Evolutionary conservation across 1,140 invertebrate genomes (phyloP).

Genomic region (Drosophila tsacasi): DNA sequence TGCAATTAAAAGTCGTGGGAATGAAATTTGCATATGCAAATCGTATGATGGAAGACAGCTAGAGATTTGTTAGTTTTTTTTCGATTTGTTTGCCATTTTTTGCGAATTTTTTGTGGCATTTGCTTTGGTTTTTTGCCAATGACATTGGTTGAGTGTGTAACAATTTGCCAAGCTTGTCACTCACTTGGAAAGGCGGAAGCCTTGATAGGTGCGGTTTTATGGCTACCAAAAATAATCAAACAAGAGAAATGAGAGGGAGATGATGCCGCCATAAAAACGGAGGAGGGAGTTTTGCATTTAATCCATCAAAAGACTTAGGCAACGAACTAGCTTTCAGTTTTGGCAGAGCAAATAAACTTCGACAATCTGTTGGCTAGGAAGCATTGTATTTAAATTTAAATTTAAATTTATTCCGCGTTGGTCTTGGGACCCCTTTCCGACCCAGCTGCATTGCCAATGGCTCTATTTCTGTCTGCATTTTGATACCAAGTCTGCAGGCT

Average conservation of each 20-base stretch:
- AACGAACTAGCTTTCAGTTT: conserved; percentile 54
- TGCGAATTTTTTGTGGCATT: conserved; percentile 14
- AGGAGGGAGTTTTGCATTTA: conserved; percentile 17
- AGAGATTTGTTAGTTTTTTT: conserved; percentile 43
- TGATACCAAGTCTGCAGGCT: conserved; percentile 44
- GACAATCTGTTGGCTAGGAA: conserved; percentile 55
- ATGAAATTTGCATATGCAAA: conserved; percentile 78
- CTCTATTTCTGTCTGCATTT: conserved; percentile 62
- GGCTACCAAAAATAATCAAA: conserved; percentile 10
- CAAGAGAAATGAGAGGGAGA: conserved; percentile 22
- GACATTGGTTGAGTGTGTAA: conserved; percentile 64
- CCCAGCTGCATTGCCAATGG: conserved; percentile 55
- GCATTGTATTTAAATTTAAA: conserved; percentile 73
- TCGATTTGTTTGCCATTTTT: conserved; percentile 2
- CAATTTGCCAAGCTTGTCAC: conserved; percentile 49
- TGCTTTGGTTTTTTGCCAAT: conserved; percentile 51
- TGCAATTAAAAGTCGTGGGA: conserved; percentile 79
- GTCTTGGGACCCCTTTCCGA: conserved; percentile 47
- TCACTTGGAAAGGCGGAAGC: conserved; percentile 54
- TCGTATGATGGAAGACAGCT: conserved; percentile 51
- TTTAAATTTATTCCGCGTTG: conserved; percentile 61
- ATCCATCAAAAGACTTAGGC: conserved; percentile 65
- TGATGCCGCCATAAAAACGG: conserved; percentile 31
- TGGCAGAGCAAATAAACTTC: conserved; percentile 5
- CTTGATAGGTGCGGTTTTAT: conserved; percentile 33